These are phyloP conservation scores for Mantis religiosa DNA, from an alignment of 2,888 invertebrate genomes.

Conservation along the genomic window DNA sequence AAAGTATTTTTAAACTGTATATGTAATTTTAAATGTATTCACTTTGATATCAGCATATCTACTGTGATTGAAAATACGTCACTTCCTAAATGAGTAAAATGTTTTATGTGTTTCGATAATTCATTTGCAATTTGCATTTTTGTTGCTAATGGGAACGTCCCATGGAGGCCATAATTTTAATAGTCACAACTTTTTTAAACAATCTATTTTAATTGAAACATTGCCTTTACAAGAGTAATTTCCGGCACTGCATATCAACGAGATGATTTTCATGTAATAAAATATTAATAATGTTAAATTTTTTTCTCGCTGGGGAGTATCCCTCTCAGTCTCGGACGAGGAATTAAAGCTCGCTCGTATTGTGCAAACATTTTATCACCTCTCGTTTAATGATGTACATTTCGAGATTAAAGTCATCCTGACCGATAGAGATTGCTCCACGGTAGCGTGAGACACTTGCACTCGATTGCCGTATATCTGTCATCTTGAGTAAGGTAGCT, in stretches of 20 bases:
- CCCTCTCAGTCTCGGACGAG: not conserved
- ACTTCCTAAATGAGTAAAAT: not conserved
- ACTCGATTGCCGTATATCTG: too few species aligned
- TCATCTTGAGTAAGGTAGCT: too few species aligned
- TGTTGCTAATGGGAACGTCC: not conserved
- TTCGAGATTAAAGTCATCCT: too few species aligned
- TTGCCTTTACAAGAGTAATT: not conserved
- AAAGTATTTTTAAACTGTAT: not conserved
- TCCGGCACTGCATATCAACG: too few species aligned
- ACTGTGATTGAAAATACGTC: not conserved
- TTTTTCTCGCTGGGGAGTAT: not conserved
- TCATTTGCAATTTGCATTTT: not conserved
- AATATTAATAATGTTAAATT: not conserved
- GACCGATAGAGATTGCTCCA: too few species aligned
- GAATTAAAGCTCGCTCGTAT: not conserved
- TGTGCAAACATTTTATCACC: not conserved
- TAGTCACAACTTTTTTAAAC: not conserved
- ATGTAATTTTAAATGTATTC: not conserved
- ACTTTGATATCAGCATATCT: not conserved
- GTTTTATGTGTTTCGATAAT: not conserved
- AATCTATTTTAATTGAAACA: not conserved
- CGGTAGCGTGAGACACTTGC: too few species aligned
- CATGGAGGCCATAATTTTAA: not conserved
- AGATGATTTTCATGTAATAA: not conserved
- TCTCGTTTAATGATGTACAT: too few species aligned